These are phyloP conservation scores for Tetragonula carbonaria DNA, from an alignment of 2,888 invertebrate genomes.

Conservation along the genomic window DNA sequence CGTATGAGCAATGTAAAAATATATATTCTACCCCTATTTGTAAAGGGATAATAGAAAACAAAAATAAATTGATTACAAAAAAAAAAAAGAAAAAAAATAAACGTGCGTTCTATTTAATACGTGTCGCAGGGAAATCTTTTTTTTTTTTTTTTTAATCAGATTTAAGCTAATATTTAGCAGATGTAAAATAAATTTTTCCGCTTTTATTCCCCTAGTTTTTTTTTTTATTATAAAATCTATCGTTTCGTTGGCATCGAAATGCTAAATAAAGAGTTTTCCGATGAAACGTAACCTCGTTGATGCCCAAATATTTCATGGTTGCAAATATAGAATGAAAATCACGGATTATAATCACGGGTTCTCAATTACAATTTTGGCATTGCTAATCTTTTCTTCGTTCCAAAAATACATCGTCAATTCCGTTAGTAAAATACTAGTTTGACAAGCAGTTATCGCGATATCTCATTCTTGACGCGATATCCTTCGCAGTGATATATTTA, in stretches of 20 bases:
- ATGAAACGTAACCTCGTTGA: not conserved
- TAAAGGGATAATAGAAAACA: not conserved
- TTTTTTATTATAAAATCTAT: too few species aligned
- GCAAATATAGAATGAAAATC: not conserved
- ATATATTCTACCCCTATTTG: not conserved
- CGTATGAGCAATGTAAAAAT: not conserved
- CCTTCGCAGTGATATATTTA: constrained; percentile 11
- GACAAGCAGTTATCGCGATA: not conserved
- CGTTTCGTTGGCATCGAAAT: too few species aligned
- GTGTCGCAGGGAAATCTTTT: not conserved
- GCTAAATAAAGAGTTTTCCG: not conserved
- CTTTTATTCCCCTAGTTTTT: too few species aligned
- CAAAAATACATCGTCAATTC: not conserved
- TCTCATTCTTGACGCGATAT: constrained; percentile 1
- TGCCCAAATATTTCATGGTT: not conserved
- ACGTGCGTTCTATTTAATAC: not conserved
- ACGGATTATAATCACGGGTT: not conserved
- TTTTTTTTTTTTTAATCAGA: too few species aligned
- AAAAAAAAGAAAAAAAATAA: not conserved
- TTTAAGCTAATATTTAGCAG: too few species aligned
- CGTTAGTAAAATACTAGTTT: constrained; percentile 12
- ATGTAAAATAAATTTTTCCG: too few species aligned
- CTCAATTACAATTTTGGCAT: not conserved
- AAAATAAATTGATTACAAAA: not conserved
- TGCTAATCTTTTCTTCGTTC: not conserved